These are phyloP conservation scores for Anagrus nilaparvatae DNA, from an alignment of 1,140 invertebrate species.

Conservation along the genomic window DNA sequence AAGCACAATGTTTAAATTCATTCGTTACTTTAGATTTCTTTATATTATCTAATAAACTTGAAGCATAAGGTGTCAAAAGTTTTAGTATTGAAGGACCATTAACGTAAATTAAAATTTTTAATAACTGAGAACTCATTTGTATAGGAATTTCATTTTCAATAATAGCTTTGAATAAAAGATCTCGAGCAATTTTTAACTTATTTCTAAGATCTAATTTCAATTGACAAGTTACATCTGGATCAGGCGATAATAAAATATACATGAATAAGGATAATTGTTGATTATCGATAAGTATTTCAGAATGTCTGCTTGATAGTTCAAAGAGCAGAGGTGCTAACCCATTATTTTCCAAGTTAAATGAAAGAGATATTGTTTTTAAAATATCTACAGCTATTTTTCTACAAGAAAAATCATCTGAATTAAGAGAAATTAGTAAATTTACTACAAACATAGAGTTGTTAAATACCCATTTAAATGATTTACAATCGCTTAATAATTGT, in stretches of 20 bases:
- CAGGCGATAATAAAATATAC: constrained; percentile 42
- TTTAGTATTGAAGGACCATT: constrained; percentile 44
- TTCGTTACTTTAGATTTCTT: constrained; percentile 8
- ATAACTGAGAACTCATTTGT: constrained; percentile 36
- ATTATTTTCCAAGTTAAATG: constrained; percentile 20
- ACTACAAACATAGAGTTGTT: constrained; percentile 30
- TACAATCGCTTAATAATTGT: constrained; percentile 21
- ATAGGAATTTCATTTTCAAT: constrained; percentile 30
- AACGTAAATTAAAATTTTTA: constrained; percentile 42
- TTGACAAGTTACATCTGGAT: constrained; percentile 33
- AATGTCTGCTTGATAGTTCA: constrained; percentile 25
- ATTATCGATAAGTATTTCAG: constrained; percentile 51
- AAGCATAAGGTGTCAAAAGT: constrained; percentile 25
- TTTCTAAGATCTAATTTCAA: constrained; percentile 23
- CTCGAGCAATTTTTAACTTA: constrained; percentile 26
- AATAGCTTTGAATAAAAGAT: constrained; percentile 26
- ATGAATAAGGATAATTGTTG: constrained; percentile 48
- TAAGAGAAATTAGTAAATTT: constrained; percentile 31
- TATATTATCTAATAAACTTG: constrained; percentile 22
- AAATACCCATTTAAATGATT: constrained; percentile 25
- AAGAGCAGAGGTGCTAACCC: constrained; percentile 28
- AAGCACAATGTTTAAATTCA: constrained; percentile 20
- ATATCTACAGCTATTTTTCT: constrained; percentile 25
- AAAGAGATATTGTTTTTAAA: constrained; percentile 24
- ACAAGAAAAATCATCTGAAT: constrained; percentile 24